A percentile compares a stretch with the other conserved stretches of the same genome.
phyloP scores from a whole-genome alignment of 2,888 invertebrate species.

The Chymomyza fuscimana region DNA sequence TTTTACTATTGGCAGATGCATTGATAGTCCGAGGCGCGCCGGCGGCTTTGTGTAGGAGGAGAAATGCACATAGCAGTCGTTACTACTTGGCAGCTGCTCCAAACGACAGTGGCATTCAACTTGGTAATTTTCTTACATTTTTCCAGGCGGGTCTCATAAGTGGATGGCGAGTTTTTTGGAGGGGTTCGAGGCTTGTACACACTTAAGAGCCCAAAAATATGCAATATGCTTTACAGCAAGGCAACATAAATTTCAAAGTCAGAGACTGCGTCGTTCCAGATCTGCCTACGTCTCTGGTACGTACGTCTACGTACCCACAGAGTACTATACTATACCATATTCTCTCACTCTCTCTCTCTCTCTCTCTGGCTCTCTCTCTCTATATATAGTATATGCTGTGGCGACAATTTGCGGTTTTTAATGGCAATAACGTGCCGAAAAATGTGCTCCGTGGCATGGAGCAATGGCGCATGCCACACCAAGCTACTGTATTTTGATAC shows the following conservation, averaged over 20 bases:
- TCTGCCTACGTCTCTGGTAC: slow-evolving; percentile 3
- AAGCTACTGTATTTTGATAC: neutral
- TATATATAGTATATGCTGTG: neutral
- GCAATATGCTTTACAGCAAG: slow-evolving; percentile 21
- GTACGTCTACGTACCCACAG: neutral
- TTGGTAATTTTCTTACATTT: neutral
- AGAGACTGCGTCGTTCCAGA: neutral
- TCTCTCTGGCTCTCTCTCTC: neutral
- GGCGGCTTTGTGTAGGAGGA: slow-evolving; percentile 27
- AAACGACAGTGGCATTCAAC: neutral
- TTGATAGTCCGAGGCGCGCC: slow-evolving; percentile 30
- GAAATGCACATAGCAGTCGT: slow-evolving; percentile 10
- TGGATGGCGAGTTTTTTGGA: too few relatives aligned
- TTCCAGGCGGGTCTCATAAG: neutral
- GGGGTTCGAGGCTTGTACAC: slow-evolving; percentile 9
- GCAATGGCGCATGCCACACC: slow-evolving; percentile 10
- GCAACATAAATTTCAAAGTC: slow-evolving; percentile 48
- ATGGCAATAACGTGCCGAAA: slow-evolving; percentile 60
- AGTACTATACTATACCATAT: too few relatives aligned
- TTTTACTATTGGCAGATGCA: slow-evolving; percentile 16
- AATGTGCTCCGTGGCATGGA: slow-evolving; percentile 35
- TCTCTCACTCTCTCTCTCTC: neutral
- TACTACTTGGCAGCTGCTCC: neutral
- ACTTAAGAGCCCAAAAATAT: slow-evolving; percentile 27
- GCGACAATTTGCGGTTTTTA: slow-evolving; percentile 52